Evolutionary conservation across 2,888 invertebrate genomes (phyloP).

Genomic region (Drosophila sordidula): DNA sequence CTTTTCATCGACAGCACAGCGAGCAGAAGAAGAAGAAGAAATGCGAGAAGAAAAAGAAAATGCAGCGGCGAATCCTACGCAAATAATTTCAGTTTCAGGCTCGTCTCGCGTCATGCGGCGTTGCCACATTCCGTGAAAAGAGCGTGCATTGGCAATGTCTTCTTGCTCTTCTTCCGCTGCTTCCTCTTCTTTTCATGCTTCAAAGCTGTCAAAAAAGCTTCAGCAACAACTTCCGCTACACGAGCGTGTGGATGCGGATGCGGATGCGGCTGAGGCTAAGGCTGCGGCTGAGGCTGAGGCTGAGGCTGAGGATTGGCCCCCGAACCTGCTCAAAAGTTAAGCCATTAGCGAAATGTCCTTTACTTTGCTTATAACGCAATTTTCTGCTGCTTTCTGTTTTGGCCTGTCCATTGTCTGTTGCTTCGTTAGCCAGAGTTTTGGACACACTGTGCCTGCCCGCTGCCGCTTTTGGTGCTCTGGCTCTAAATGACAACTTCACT

Average conservation of each 20-base stretch:
- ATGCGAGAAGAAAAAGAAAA: conserved; percentile 3
- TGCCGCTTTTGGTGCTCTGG: conserved; percentile 12
- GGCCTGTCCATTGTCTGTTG: conserved; percentile 68
- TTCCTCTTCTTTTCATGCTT: conserved; percentile 14
- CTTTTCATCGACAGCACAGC: conserved; percentile 73
- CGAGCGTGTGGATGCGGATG: conserved; percentile 28
- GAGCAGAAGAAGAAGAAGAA: conserved; percentile 9
- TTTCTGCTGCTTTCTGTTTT: conserved; percentile 60
- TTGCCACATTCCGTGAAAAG: conserved; percentile 66
- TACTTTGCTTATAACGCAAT: conserved; percentile 79
- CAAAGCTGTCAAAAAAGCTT: conserved; percentile 73
- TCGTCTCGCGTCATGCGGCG: conserved; percentile 56
- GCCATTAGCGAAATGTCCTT: conserved; percentile 79
- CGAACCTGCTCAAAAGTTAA: conserved; percentile 72
- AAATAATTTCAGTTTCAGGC: conserved; percentile 70
- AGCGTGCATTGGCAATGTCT: conserved; percentile 22
- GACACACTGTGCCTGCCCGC: conserved; percentile 57
- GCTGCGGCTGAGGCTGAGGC: too few species aligned
- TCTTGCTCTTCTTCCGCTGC: conserved; percentile 1
- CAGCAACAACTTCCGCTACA: conserved; percentile 75
- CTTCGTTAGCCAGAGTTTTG: conserved; percentile 67
- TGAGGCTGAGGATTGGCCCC: conserved; percentile 32
- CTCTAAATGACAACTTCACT: conserved; percentile 75
- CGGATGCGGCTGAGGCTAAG: not conserved
- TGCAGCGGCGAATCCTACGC: conserved; percentile 55